Evolutionary conservation across 2,888 invertebrate species (phyloP).

Genomic region (Steinernema scapterisci): DNA sequence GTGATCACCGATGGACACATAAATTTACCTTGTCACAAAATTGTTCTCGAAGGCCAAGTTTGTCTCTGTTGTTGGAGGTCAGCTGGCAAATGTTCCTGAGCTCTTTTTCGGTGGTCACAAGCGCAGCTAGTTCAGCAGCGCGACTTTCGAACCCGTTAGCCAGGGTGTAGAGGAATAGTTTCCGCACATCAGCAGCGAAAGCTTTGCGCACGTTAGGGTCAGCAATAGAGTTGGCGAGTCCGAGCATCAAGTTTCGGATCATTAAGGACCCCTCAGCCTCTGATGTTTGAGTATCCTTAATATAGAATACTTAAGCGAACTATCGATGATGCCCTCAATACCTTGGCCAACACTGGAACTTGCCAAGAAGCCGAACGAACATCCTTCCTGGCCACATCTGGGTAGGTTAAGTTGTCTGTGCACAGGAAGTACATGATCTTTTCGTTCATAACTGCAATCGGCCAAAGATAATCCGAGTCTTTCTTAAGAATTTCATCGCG

Average conservation of each 20-base stretch:
- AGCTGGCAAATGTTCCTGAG: slow-evolving; percentile 4
- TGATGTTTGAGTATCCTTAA: background rate
- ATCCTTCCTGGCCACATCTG: slow-evolving; percentile 18
- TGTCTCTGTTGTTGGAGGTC: background rate
- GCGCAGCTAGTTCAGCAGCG: background rate
- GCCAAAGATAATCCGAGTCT: slow-evolving; percentile 51
- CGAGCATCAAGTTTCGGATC: background rate
- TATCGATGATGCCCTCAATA: no score
- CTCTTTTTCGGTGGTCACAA: background rate
- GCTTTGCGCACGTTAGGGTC: background rate
- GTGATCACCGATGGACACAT: background rate
- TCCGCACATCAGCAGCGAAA: background rate
- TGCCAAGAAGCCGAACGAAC: background rate
- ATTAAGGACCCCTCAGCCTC: background rate
- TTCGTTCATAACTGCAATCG: slow-evolving; percentile 43
- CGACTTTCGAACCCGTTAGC: slow-evolving; percentile 1
- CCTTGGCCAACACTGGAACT: background rate
- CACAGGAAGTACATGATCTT: slow-evolving; percentile 8
- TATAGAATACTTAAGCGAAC: no score
- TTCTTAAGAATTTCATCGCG: slow-evolving; percentile 33
- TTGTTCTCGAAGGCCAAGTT: background rate
- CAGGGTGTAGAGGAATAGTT: slow-evolving; percentile 12
- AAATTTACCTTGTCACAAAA: slow-evolving; percentile 2
- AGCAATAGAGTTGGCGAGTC: background rate
- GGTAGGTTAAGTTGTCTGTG: slow-evolving; percentile 3